Percentiles rank a stretch among this genome's conserved stretches.
These are phyloP conservation scores for Erpetoichthys calabaricus DNA, from an alignment of 2,797 vertebrate species.

Conservation along the genomic window DNA sequence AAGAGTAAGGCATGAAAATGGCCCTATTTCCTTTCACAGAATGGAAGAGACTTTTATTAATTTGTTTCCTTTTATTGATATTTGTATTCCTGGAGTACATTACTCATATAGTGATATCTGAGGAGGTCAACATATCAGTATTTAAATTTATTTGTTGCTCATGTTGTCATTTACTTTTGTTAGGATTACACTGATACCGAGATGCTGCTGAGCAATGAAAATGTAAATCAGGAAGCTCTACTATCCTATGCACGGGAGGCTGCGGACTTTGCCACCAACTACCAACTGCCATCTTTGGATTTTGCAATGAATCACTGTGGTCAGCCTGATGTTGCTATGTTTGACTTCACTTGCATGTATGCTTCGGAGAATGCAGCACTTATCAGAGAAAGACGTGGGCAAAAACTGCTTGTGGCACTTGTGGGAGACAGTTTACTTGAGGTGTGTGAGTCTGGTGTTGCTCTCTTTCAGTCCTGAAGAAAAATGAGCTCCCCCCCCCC, in stretches of 20 bases:
- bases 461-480: background rate
- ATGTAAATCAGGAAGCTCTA: slow-evolving; percentile 85
- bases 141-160: too few species aligned
- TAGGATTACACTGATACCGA: slow-evolving; percentile 86
- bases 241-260: slow-evolving; percentile 84
- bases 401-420: slow-evolving; percentile 77
- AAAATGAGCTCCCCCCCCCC: background rate
- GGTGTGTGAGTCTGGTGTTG: slow-evolving; percentile 38
- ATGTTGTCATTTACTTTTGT: background rate
- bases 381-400: slow-evolving; percentile 75
- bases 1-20: too few species aligned
- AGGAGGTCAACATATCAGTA: too few species aligned
- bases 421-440: slow-evolving; percentile 93
- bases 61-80: too few species aligned
- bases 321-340: slow-evolving; percentile 93
- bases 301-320: slow-evolving; percentile 85
- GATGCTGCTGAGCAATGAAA: slow-evolving; percentile 71
- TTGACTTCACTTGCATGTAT: slow-evolving; percentile 97
- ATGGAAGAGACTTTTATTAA: too few species aligned
- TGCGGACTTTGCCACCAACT: slow-evolving; percentile 89
- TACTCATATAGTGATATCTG: too few species aligned
- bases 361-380: slow-evolving; percentile 87
- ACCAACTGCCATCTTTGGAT: slow-evolving; percentile 87
- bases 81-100: too few species aligned
- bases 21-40: too few species aligned